phyloP scores from a whole-genome alignment of 2,113 vertebrate genomes.

The Colaptes auratus region DNA sequence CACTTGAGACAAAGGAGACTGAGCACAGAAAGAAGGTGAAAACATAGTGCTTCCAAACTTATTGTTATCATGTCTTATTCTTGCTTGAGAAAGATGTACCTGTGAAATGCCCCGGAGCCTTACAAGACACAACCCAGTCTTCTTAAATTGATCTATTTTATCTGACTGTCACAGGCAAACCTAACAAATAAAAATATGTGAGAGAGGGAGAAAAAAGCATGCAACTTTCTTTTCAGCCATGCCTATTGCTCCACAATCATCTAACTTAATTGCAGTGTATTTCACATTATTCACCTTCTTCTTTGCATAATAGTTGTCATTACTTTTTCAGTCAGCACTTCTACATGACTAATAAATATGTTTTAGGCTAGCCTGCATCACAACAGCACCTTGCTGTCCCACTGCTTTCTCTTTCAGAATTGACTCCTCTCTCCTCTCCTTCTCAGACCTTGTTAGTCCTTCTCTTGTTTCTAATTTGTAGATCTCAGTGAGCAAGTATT shows the following conservation, averaged over 20 bases:
- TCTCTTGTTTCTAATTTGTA: slow-evolving; percentile 18
- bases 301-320: neutral
- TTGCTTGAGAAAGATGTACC: neutral
- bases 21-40: neutral
- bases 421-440: neutral
- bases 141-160: neutral
- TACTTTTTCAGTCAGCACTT: neutral
- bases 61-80: neutral
- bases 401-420: neutral
- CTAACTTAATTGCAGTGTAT: neutral
- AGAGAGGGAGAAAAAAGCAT: neutral
- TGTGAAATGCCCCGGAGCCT: neutral
- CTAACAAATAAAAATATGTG: neutral
- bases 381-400: neutral
- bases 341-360: neutral
- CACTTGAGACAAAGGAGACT: neutral
- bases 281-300: neutral
- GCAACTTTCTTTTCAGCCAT: neutral
- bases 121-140: neutral
- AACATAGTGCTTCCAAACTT: neutral
- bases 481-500: slow-evolving; percentile 42
- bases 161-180: neutral
- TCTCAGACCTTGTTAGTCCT: slow-evolving; percentile 6
- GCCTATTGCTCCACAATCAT: neutral
- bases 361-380: neutral